These are phyloP conservation scores for Bedellia somnulentella DNA, from an alignment of 2,888 invertebrate genomes.

Conservation along the genomic window DNA sequence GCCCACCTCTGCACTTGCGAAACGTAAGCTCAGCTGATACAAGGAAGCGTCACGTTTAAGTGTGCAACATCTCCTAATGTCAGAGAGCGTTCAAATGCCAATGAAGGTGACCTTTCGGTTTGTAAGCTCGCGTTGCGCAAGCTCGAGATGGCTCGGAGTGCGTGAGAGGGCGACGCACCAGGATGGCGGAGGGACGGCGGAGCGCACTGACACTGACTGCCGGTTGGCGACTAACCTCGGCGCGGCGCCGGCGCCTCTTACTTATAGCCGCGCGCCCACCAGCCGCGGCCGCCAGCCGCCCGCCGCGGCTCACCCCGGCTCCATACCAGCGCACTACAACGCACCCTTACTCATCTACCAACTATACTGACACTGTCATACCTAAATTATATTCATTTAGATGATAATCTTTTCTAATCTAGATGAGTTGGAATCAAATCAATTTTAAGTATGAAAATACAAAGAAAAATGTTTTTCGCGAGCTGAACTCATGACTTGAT, in stretches of 20 bases:
- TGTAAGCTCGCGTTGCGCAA: conserved; percentile 50
- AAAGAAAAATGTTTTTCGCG: no score
- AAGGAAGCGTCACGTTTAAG: conserved; percentile 55
- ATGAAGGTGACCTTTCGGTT: conserved; percentile 55
- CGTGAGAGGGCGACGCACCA: conserved; percentile 17
- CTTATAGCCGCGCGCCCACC: conserved; percentile 52
- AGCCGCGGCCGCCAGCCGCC: conserved; percentile 13
- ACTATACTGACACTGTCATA: no score
- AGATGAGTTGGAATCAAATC: no score
- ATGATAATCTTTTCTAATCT: no score
- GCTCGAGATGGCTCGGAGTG: conserved; percentile 35
- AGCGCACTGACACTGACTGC: conserved; percentile 43
- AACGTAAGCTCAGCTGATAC: conserved; percentile 39
- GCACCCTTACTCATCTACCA: conserved; percentile 7
- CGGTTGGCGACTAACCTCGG: conserved; percentile 57
- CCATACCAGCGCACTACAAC: conserved; percentile 10
- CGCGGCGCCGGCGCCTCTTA: conserved; percentile 48
- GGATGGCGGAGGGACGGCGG: conserved; percentile 5
- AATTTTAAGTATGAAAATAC: no score
- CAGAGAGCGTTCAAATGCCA: conserved; percentile 60
- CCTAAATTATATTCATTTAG: no score
- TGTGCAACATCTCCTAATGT: conserved; percentile 52
- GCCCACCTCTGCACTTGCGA: conserved; percentile 57
- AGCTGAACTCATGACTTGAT: no score
- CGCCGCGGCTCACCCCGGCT: conserved; percentile 9